phyloP scores from a whole-genome alignment of 1,140 invertebrate genomes.

The Aphelinus atriplicis region DNA sequence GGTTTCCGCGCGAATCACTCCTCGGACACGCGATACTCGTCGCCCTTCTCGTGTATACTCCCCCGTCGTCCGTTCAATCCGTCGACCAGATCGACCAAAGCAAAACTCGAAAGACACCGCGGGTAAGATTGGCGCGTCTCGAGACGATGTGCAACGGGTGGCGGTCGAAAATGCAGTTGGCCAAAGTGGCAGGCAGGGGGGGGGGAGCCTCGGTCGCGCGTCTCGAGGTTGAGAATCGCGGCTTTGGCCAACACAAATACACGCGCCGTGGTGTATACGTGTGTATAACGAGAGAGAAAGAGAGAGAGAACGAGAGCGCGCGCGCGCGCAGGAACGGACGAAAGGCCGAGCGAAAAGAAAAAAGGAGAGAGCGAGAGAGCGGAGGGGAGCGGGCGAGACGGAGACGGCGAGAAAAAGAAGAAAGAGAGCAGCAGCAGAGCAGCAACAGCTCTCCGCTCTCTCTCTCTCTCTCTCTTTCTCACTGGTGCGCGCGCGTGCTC shows the following conservation, averaged over 20 bases:
- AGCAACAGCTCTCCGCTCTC: neutral
- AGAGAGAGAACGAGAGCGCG: neutral
- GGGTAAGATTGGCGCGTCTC: no score
- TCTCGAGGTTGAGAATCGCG: slow-evolving; percentile 35
- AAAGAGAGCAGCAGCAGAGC: slow-evolving; percentile 7
- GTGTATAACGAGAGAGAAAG: no score
- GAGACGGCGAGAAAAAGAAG: neutral
- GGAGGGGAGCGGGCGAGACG: neutral
- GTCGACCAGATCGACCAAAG: no score
- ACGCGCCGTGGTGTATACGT: no score
- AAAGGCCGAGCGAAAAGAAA: slow-evolving; percentile 33
- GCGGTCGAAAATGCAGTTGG: neutral
- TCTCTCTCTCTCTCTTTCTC: neutral
- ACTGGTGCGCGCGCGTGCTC: slow-evolving; percentile 38
- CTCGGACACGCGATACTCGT: no score
- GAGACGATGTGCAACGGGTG: no score
- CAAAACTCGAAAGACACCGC: no score
- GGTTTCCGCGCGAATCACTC: no score
- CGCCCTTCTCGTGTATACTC: no score
- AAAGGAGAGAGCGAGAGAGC: slow-evolving; percentile 4
- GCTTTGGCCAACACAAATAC: neutral
- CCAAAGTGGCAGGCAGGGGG: no score
- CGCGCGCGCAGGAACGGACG: slow-evolving; percentile 6
- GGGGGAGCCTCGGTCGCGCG: neutral
- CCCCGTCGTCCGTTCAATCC: no score